phyloP scores from a whole-genome alignment of 2,113 vertebrate genomes.

The Sula dactylatra region DNA sequence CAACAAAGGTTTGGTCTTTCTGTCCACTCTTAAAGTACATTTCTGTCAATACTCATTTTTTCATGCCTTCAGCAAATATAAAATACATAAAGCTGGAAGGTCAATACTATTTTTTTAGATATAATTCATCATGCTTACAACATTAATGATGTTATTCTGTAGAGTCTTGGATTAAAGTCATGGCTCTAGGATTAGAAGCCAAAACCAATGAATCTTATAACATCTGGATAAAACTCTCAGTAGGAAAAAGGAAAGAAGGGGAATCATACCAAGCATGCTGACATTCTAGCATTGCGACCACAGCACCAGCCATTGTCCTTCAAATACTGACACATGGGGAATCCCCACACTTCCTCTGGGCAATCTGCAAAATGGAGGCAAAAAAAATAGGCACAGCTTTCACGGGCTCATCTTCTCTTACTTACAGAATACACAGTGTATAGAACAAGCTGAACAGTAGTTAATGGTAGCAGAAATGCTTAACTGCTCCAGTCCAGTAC shows the following conservation, averaged over 20 bases:
- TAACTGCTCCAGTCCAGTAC: conserved; percentile 15
- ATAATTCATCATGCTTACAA: conserved; percentile 49
- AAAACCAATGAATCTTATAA: conserved; percentile 48
- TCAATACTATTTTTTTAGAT: conserved; percentile 20
- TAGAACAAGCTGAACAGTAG: conserved; percentile 41
- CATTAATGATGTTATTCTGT: conserved; percentile 37
- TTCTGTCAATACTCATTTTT: conserved; percentile 36
- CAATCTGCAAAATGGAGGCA: conserved; percentile 67
- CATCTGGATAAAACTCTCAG: conserved; percentile 46
- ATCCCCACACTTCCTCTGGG: conserved; percentile 77
- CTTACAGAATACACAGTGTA: conserved; percentile 8
- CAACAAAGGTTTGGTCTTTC: conserved; percentile 12
- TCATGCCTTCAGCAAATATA: background rate
- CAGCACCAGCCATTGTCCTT: conserved; percentile 83
- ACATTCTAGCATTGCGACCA: conserved; percentile 95
- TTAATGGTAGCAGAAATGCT: conserved; percentile 13
- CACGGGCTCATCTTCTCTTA: conserved; percentile 8
- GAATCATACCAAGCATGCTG: conserved; percentile 91
- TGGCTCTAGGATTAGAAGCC: conserved; percentile 27
- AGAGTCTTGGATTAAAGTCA: conserved; percentile 52
- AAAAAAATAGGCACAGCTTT: background rate
- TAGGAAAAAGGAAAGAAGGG: background rate
- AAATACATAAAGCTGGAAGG: conserved; percentile 21
- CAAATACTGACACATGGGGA: conserved; percentile 92
- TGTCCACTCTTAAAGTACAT: conserved; percentile 12